Percentiles rank a stretch among this genome's conserved stretches.
phyloP scores from a whole-genome alignment of 2,797 vertebrate genomes.

The Sciurus carolinensis region DNA sequence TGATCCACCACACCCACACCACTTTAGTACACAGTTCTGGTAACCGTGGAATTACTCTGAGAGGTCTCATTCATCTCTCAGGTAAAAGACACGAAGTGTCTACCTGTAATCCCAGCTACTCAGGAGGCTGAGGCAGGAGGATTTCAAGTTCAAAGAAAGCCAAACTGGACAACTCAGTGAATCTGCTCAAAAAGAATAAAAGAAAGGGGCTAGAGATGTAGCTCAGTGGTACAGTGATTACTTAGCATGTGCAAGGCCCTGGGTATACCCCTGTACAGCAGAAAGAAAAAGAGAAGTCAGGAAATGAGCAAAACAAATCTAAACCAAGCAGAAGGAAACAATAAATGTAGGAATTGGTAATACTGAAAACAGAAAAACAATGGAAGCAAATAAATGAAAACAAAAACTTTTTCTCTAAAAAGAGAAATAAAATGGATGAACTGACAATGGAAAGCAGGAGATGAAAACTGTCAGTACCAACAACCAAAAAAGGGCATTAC shows the following conservation, averaged over 20 bases:
- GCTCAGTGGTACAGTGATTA: background rate
- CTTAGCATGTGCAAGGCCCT: too few species aligned
- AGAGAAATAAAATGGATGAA: background rate
- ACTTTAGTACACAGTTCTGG: background rate
- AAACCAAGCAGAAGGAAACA: background rate
- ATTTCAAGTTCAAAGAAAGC: too few species aligned
- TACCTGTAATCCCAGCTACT: background rate
- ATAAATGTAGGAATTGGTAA: background rate
- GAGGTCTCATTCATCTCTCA: background rate
- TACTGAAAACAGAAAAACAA: background rate
- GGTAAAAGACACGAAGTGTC: background rate
- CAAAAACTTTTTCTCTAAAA: background rate
- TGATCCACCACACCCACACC: too few species aligned
- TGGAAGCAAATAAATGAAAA: background rate
- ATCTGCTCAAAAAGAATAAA: background rate
- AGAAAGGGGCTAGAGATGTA: background rate
- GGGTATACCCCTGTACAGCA: background rate
- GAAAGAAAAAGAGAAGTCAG: background rate
- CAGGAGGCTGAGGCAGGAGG: background rate
- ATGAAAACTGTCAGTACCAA: background rate
- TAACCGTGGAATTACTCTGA: background rate
- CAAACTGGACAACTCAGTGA: background rate
- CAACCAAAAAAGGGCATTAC: background rate
- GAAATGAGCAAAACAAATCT: background rate
- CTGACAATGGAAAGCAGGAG: background rate